Conservation (phyloP, 2,113 vertebrate genomes). For the Ochotona curzoniae region DNA sequence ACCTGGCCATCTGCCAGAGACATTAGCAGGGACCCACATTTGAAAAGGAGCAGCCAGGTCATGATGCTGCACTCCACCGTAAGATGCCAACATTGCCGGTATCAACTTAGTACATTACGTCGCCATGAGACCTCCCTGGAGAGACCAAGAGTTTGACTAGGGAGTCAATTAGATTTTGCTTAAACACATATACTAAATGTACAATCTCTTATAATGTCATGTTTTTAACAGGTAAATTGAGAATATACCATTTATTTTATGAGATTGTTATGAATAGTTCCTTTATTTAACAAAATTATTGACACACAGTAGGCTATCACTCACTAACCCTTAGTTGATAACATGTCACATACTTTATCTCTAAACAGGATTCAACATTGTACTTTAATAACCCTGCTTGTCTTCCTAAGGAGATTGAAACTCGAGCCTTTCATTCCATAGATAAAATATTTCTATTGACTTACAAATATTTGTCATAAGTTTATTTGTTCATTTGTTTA, state of each 20-base stretch:
- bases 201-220: not conserved
- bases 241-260: not conserved
- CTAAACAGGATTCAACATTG: not conserved
- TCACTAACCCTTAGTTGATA: not conserved
- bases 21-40: no score
- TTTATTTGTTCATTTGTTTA: not conserved
- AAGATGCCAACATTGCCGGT: no score
- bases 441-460: not conserved
- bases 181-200: not conserved
- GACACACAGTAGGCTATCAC: not conserved
- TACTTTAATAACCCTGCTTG: not conserved
- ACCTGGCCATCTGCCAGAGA: no score
- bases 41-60: no score
- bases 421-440: accelerated
- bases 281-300: not conserved
- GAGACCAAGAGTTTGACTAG: no score
- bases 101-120: no score
- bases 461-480: not conserved
- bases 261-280: not conserved
- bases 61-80: no score
- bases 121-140: no score
- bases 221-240: not conserved
- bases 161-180: not conserved
- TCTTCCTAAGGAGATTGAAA: not conserved
- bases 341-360: not conserved